These are phyloP conservation scores for Thamnaconus septentrionalis DNA, from an alignment of 2,113 vertebrate species.

Conservation along the genomic window DNA sequence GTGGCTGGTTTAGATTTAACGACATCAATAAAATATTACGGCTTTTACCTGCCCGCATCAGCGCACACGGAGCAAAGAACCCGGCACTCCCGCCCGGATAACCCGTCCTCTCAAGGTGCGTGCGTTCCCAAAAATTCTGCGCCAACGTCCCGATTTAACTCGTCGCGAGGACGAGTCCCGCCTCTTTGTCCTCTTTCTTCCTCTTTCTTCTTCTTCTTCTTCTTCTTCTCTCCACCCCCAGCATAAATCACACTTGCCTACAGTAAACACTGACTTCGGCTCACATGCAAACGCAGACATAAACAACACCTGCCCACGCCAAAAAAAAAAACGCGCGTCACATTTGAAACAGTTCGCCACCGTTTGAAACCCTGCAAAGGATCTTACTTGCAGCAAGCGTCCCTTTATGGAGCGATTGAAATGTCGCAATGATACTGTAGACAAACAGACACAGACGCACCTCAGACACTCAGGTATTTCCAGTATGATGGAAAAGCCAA, in stretches of 20 bases:
- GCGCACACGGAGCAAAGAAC: constrained; percentile 4
- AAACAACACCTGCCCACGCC: not conserved
- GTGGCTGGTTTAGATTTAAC: constrained; percentile 40
- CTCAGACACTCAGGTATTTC: constrained; percentile 5
- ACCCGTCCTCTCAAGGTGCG: not conserved
- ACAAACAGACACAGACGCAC: not conserved
- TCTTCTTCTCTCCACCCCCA: constrained; percentile 25
- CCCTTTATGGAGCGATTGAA: too few species aligned
- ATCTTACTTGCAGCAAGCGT: not conserved
- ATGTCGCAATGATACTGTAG: too few species aligned
- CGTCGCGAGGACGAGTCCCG: constrained; percentile 32
- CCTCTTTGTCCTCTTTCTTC: constrained; percentile 8
- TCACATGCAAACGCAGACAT: constrained; percentile 25
- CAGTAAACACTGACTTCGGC: constrained; percentile 51
- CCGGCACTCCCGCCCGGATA: constrained; percentile 2
- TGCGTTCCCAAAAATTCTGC: not conserved
- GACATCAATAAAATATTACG: constrained; percentile 43
- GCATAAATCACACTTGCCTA: constrained; percentile 32
- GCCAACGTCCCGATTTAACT: constrained; percentile 29
- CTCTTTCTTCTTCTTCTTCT: constrained; percentile 30
- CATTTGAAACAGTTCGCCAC: constrained; percentile 44
- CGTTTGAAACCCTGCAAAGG: constrained; percentile 26
- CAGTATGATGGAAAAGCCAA: constrained; percentile 54
- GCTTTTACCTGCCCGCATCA: constrained; percentile 35
- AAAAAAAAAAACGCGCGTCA: constrained; percentile 31